Base-by-base conservation (phyloP, 1,140 invertebrate species). In the Ceratosolen solmsi region DNA sequence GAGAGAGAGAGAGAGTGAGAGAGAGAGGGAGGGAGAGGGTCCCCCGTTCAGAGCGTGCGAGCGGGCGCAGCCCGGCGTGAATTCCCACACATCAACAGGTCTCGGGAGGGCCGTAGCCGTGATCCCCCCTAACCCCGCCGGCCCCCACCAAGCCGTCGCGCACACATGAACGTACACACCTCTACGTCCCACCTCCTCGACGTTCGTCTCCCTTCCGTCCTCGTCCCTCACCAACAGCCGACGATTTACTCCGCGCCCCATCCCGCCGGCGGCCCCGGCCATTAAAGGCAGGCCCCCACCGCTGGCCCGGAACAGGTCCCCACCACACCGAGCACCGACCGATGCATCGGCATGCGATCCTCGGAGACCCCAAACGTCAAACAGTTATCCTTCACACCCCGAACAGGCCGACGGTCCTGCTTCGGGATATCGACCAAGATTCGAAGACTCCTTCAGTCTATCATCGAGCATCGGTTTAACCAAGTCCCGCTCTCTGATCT, bases 31-130 rank as follows among this genome's bases (percentile, higher is more conserved):
- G 22, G 65, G 22, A 73, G 8, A 33, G 22, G 41, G 22, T 75
- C 49, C 72, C 60, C 72, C 51, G 46, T 74, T 46, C 56, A 30
- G 54, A 51, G 58, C 41, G 70, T 51, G 70, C 79, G 79, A 80
- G 79, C 58, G 70, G 25, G 36, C 46, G 38, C 36, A 76, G 38
- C 30, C 84, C 87, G 86, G 87, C 85, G 87, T 90, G 87, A 91
- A 92, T 92, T 91, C 90, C 89, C 89, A 90, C 89, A 91, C 89
- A 91, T 92, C 91, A 91, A 90, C 90, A 91, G 88, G 90, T 91
- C 90, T 89, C 85, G 87, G 87, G 84, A 84, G 84, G 83, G 54
- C 79, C 85, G 87, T 86, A 84, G 83, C 84, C 74, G 60, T 27
- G 38, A 0, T 20, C 2, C 25, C 27, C 7, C 15, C 54, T 60